phyloP scores from a whole-genome alignment of 2,113 vertebrate genomes.

The Puffinus mauretanicus region DNA sequence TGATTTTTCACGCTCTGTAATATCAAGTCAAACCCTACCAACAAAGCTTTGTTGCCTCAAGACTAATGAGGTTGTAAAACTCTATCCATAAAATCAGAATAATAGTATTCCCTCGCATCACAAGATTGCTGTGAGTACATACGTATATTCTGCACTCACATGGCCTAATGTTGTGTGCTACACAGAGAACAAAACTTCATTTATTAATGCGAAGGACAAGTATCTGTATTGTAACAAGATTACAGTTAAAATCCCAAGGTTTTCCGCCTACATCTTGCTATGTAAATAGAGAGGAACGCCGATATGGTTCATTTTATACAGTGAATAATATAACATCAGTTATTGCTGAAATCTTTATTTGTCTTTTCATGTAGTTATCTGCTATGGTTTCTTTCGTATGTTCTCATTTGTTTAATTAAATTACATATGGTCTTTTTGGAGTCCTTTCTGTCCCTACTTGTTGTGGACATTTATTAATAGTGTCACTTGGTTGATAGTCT shows the following conservation, averaged over 20 bases:
- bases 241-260: slow-evolving; percentile 20
- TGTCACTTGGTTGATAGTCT: slow-evolving; percentile 66
- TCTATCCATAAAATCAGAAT: slow-evolving; percentile 66
- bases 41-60: slow-evolving; percentile 60
- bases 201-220: neutral
- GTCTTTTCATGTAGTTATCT: slow-evolving; percentile 2
- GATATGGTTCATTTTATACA: neutral
- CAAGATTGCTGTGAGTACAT: slow-evolving; percentile 21
- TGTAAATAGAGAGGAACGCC: slow-evolving; percentile 5
- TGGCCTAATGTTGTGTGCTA: neutral
- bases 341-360: slow-evolving; percentile 56
- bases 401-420: slow-evolving; percentile 67
- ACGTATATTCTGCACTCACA: neutral
- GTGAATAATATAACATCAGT: neutral
- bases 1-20: slow-evolving; percentile 58
- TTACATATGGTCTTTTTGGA: slow-evolving; percentile 33
- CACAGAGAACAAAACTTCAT: neutral
- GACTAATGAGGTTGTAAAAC: slow-evolving; percentile 70
- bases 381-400: slow-evolving; percentile 17
- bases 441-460: slow-evolving; percentile 41
- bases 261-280: neutral
- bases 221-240: neutral
- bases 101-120: slow-evolving; percentile 15
- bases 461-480: slow-evolving; percentile 68
- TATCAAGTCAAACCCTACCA: slow-evolving; percentile 47